Evolutionary conservation across 2,888 invertebrate species (phyloP), one percentile per base, ranked within the genome.

Genomic region (Melanargia galathea): DNA sequence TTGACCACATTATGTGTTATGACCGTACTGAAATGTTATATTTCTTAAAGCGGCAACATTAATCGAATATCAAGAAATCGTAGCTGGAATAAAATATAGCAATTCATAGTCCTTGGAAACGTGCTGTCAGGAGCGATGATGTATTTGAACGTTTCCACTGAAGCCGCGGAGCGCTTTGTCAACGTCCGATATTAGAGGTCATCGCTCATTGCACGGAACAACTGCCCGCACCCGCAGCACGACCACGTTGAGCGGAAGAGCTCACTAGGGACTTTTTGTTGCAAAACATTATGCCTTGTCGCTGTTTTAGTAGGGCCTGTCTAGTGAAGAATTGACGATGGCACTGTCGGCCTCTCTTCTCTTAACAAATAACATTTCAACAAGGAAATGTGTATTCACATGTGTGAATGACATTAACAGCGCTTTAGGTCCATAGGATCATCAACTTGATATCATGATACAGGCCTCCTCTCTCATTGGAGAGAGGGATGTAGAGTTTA

Each of bases 81-180:
- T 84, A 80, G 81, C 83, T 82, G 83, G 88, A 90, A 88, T 90
- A 90, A 90, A 90, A 90, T 90, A 89, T 88, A 82, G 88, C 86
- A 83, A 84, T 87, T 84, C 84, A 81, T 83, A 84, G 79, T 84
- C 81, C 80, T 77, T 83, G 83, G 86, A 84, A 86, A 79, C 80
- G 77, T 76, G 81, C 86, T 89, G 90, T 88, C 90, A 87, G 74
- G 73, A 70, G 71, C 76, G 81, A 90, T 90, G 90, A 91, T 91
- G 90, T 89, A 91, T 90, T 87, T 86, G 90, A 90, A 79, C 90
- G 90, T 89, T 90, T 90, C 89, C 90, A 88, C 84, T 86, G 83
- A 80, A 81, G 81, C 81, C 82, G 81, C 78, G 74, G 75, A 76
- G 81, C 86, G 87, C 88, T 90, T 90, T 90, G 90, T 90, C 90